These are phyloP conservation scores for Coelinius sp. DNA, from an alignment of 2,888 invertebrate species.

Conservation along the genomic window DNA sequence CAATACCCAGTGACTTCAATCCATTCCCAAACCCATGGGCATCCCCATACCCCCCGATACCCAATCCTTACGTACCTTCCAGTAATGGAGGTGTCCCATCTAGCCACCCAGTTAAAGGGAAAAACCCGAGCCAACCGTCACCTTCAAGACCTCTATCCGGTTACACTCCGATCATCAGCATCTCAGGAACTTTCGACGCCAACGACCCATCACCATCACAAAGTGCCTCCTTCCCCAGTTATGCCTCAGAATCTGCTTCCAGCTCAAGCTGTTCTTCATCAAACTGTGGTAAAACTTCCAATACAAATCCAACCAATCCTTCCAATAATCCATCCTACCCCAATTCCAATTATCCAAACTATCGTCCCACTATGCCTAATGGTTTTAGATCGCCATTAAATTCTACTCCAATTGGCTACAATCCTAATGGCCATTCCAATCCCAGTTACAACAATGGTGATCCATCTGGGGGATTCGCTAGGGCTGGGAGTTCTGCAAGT, in stretches of 20 bases:
- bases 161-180: constrained; percentile 34
- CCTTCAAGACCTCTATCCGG: neutral
- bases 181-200: constrained; percentile 32
- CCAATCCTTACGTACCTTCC: neutral
- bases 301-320: neutral
- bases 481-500: constrained; percentile 48
- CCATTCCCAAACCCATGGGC: neutral
- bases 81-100: neutral
- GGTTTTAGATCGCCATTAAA: constrained; percentile 8
- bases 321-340: neutral
- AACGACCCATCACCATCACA: constrained; percentile 27
- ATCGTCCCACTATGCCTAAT: constrained; percentile 13
- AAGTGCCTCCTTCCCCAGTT: neutral
- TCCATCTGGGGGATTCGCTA: constrained; percentile 45
- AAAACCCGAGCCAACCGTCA: neutral
- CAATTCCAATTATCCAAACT: constrained; percentile 17
- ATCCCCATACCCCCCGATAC: neutral
- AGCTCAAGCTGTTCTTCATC: constrained; percentile 2
- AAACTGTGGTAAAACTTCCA: neutral
- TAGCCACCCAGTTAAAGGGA: neutral
- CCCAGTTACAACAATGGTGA: constrained; percentile 32
- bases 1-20: neutral
- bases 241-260: neutral
- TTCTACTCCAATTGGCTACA: constrained; percentile 20
- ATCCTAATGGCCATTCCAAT: constrained; percentile 23